Percentiles rank a stretch among this genome's conserved stretches.
Conservation (phyloP, 2,888 invertebrate species). For the Frankliniella intonsa region DNA sequence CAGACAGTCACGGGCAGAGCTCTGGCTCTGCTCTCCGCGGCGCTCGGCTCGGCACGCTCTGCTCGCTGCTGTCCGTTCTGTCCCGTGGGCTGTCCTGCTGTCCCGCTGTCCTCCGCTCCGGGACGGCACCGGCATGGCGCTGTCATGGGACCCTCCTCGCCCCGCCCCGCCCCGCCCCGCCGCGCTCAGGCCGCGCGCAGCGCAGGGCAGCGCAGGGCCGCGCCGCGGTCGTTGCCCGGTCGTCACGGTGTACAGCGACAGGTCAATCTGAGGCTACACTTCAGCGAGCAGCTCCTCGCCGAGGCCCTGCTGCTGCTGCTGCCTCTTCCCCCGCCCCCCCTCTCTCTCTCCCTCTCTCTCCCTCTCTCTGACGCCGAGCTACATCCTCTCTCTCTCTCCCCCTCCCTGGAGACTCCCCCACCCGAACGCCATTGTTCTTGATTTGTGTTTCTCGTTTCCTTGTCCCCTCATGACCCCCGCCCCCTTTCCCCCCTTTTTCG, state of each 20-base stretch:
- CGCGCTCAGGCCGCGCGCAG: too few species aligned
- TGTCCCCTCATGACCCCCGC: neutral
- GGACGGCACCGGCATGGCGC: too few species aligned
- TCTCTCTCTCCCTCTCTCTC: neutral
- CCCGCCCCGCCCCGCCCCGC: too few species aligned
- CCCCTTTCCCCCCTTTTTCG: neutral
- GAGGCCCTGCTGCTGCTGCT: neutral
- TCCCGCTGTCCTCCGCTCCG: too few species aligned
- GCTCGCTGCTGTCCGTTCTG: neutral
- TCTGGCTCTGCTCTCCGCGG: too few species aligned
- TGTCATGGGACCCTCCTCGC: too few species aligned
- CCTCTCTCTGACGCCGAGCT: neutral
- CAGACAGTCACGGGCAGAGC: too few species aligned
- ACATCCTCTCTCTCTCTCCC: neutral
- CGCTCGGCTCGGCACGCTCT: too few species aligned
- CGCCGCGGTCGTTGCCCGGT: conserved; percentile 4
- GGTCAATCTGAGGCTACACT: conserved; percentile 24
- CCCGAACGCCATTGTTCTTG: neutral
- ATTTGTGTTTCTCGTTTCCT: neutral
- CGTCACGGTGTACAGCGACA: conserved; percentile 18
- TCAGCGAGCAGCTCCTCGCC: conserved; percentile 14
- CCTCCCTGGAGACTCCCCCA: neutral
- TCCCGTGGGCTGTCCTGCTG: too few species aligned
- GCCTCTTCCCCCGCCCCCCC: neutral
- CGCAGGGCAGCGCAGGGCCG: too few species aligned